Conservation (phyloP, 92 coral and sea anemone species). For the Hydrozoanthus gracilis region DNA sequence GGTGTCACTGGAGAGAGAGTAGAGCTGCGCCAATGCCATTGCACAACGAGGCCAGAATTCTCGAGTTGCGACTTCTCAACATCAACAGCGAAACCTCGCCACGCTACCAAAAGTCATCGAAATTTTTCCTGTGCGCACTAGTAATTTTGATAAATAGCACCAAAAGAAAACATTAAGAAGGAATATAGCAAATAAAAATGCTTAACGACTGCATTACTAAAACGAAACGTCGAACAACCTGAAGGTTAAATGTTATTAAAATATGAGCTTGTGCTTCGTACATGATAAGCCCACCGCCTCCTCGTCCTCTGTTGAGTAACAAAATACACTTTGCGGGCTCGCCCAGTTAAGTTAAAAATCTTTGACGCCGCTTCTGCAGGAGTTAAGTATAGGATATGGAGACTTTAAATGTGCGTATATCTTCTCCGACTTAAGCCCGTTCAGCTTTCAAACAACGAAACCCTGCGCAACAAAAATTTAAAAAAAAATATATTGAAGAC, state of each 20-base stretch:
- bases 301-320: slow-evolving; percentile 13
- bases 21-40: background rate
- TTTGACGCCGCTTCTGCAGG: background rate
- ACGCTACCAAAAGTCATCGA: slow-evolving; percentile 14
- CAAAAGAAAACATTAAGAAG: background rate
- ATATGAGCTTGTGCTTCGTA: background rate
- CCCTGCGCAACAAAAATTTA: slow-evolving; percentile 39
- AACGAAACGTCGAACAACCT: background rate
- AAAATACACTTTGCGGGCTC: slow-evolving; percentile 42
- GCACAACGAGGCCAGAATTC: slow-evolving; percentile 9
- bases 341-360: slow-evolving; percentile 23
- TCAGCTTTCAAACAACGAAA: background rate
- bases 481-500: background rate
- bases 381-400: background rate
- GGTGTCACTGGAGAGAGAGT: background rate
- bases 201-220: background rate
- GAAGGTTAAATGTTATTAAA: background rate
- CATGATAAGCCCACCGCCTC: slow-evolving; percentile 13
- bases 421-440: background rate
- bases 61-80: slow-evolving; percentile 3
- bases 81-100: slow-evolving; percentile 29
- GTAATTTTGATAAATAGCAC: slow-evolving; percentile 11
- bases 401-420: slow-evolving; percentile 19
- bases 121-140: slow-evolving; percentile 32
- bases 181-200: background rate